Base-by-base conservation (phyloP, 2,888 invertebrate genomes). In the Camptogramma bilineatum region DNA sequence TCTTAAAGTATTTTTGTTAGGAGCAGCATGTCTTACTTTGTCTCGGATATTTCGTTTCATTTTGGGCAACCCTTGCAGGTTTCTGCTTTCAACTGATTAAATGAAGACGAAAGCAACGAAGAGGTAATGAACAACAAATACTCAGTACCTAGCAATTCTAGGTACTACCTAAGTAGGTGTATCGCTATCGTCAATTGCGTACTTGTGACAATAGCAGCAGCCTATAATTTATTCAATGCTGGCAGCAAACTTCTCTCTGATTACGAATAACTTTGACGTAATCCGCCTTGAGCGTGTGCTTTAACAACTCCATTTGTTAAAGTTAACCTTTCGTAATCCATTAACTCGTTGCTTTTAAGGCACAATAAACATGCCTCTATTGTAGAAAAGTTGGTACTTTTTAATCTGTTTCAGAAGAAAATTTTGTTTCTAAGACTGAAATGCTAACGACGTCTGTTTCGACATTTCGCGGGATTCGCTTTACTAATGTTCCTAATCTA, bases 301-400 rank as follows among this genome's bases (percentile, higher is more conserved):
- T 52, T 67, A 67, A 68, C 68, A 72, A 72, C 57, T 67, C 65
- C 68, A 62, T 68, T 70, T 67, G 67, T 68, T 64, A 70, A 66
- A 68, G 62, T 70, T 68, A 70, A 72, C 70, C 72, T 72, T 72
- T 68, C 70, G 66, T 68, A 70, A 72, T 72, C 72, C 72, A 72
- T 72, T 72, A 70, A 68, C 66, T 69, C 67, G 57, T 62, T 62
- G 60, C 63, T 64, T 68, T 62, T 66, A 68, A 68, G 52, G 67
- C 58, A 69, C 61, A 68, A 69, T 69, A 66, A 66, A 66, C 62
- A 67, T 68, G 52, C 63, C 54, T 42, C 65, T 57, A 54, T 69
- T 67, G 68, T 68, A 68, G 64, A 64, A 68, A 69, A 61, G 55
- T 71, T 69, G 42, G 39, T 54, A 61, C 60, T 63, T 58, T 57